Base-by-base conservation (phyloP, 37 sponge, comb jelly and placozoan genomes). In the Lycopodina hypogea region DNA sequence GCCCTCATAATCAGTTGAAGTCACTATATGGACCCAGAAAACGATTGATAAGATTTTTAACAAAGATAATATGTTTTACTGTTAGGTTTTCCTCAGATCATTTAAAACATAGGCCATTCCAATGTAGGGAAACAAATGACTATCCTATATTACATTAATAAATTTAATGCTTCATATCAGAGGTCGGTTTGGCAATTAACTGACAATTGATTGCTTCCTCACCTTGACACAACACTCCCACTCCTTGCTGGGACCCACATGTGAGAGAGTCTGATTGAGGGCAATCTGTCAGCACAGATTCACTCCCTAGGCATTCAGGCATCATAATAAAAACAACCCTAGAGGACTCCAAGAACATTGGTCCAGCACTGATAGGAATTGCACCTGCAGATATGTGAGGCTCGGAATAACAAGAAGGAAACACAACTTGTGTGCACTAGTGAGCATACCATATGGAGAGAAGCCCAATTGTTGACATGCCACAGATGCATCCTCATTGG, bases 381-480 rank as follows among this genome's bases (percentile, higher is more conserved):
- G 66, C 32, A 32, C 66, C 66, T 65, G 48, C 48, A 45, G 8
- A 45, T 9, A n/a, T n/a, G n/a, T n/a, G n/a, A n/a, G n/a, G n/a
- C n/a, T n/a, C n/a, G 24, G 17, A 19, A 17, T 19, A 19, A 53
- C 12, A 17, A 53, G 12, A 60, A 65, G 30, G 3, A 7, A 32
- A 2, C 18, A 65, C 30, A 34, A 30, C 18, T 65, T 30, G 17
- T 9, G 9, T 14, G 9, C 30, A 65, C 26, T 65, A 34, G 9
- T 32, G 18, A 30, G 18, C 34, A 32, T 74, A 81, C 81, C 81
- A 81, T 72, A 60, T 28, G 72, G 63, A 22, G 81, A 81, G 62
- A 81, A 81, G 26, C 81, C 81, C 0, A 81, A 40, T 33, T 81
- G 81, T 42, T 62, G 42, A 48, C 81, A 81, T 35, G 60, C 81